Percentiles rank a stretch among this genome's conserved stretches.
phyloP scores from a whole-genome alignment of 2,888 invertebrate genomes.

The Synergus laeviventris region DNA sequence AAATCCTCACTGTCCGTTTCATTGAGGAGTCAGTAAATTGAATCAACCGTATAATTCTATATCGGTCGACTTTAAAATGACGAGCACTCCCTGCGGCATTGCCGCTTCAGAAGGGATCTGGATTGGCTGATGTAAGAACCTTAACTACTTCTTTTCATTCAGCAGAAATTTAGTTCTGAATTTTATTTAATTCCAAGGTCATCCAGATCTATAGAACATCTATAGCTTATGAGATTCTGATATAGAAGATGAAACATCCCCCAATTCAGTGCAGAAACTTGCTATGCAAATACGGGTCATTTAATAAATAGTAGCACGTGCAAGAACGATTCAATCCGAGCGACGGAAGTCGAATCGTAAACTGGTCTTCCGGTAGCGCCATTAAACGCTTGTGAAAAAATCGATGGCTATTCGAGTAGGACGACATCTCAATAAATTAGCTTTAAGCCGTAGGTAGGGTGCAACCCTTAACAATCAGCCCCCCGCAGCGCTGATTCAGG shows the following conservation, averaged over 20 bases:
- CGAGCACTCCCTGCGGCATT: conserved; percentile 70
- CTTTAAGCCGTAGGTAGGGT: conserved; percentile 58
- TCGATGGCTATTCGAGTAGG: conserved; percentile 56
- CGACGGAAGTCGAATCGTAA: conserved; percentile 39
- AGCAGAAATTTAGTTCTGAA: background rate
- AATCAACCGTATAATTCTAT: conserved; percentile 73
- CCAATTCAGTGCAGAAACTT: conserved; percentile 30
- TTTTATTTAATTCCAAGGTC: background rate
- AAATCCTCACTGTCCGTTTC: conserved; percentile 39
- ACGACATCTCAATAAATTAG: conserved; percentile 74
- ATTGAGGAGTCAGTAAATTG: conserved; percentile 64
- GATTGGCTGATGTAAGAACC: conserved; percentile 8
- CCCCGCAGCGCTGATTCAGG: conserved; percentile 68
- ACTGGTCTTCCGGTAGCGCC: conserved; percentile 36
- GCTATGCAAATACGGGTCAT: conserved; percentile 37
- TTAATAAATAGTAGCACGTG: conserved; percentile 39
- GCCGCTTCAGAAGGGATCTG: conserved; percentile 40
- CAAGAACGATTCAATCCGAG: conserved; percentile 36
- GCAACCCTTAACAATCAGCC: conserved; percentile 72
- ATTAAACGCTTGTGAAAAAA: conserved; percentile 44
- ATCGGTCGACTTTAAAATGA: conserved; percentile 72
- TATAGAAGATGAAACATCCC: conserved; percentile 11
- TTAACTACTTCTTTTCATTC: background rate
- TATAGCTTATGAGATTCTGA: conserved; percentile 1
- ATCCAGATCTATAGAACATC: no score